Conservation (phyloP, 64 coral and sea anemone species). For the Stichodactyla helianthus region DNA sequence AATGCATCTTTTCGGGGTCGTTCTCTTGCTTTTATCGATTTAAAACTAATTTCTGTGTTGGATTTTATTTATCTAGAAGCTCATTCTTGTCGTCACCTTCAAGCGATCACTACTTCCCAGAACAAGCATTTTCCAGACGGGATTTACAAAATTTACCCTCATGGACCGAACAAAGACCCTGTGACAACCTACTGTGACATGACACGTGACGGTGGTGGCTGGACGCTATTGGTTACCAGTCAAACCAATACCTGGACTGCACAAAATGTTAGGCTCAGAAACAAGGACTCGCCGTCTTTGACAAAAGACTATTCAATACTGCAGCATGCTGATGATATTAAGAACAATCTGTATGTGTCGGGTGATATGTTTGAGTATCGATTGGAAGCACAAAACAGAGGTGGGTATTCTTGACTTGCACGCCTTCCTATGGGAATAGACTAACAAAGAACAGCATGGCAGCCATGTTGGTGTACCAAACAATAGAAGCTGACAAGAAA, state of each 20-base stretch:
- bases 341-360: slow-evolving; percentile 54
- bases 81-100: slow-evolving; percentile 69
- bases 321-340: slow-evolving; percentile 64
- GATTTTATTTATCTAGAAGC: slow-evolving; percentile 13
- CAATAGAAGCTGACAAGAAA: too few species aligned
- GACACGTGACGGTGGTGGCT: slow-evolving; percentile 90
- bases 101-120: slow-evolving; percentile 10
- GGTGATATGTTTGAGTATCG: slow-evolving; percentile 77
- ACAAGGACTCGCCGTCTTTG: slow-evolving; percentile 20
- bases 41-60: background rate
- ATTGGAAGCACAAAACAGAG: slow-evolving; percentile 65
- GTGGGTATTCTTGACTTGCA: background rate
- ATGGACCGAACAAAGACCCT: background rate
- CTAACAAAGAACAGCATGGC: too few species aligned
- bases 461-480: too few species aligned
- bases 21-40: background rate
- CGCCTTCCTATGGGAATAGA: too few species aligned
- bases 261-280: slow-evolving; percentile 54
- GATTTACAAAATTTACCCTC: slow-evolving; percentile 63
- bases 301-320: slow-evolving; percentile 65
- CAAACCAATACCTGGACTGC: slow-evolving; percentile 72
- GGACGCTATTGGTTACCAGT: slow-evolving; percentile 83
- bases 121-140: slow-evolving; percentile 48
- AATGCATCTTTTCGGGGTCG: background rate
- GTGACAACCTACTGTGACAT: slow-evolving; percentile 66